Conservation (phyloP, 2,797 vertebrate genomes). For the Helicolenus hilgendorfi region DNA sequence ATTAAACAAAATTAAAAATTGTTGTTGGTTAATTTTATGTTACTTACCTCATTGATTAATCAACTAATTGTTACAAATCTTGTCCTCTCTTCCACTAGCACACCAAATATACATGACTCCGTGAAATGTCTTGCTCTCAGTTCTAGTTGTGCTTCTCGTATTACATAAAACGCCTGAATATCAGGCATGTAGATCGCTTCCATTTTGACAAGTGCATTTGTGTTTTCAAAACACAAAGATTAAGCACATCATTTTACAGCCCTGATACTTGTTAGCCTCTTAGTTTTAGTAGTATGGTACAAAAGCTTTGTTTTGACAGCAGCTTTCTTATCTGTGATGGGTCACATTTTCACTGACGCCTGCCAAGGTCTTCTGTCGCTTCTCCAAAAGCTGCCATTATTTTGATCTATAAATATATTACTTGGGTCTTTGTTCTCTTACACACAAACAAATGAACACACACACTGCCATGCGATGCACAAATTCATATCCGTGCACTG, state of each 20-base stretch:
- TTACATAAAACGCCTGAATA: background rate
- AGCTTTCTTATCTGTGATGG: slow-evolving; percentile 55
- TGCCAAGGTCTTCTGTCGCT: slow-evolving; percentile 68
- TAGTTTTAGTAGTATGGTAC: slow-evolving; percentile 10
- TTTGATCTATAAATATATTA: slow-evolving; percentile 81
- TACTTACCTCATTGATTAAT: background rate
- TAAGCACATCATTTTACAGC: slow-evolving; percentile 18
- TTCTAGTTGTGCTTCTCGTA: background rate
- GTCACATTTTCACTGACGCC: slow-evolving; percentile 62
- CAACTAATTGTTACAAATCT: no score
- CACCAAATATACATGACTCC: background rate
- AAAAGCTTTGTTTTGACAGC: slow-evolving; percentile 48
- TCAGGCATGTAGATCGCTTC: background rate
- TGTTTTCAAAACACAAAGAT: slow-evolving; percentile 33
- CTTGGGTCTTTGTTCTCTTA: slow-evolving; percentile 58
- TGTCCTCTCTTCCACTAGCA: background rate
- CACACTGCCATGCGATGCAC: slow-evolving; percentile 16
- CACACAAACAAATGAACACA: slow-evolving; percentile 36
- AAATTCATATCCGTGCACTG: slow-evolving; percentile 18
- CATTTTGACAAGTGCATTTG: slow-evolving; percentile 2
- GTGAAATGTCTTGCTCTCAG: background rate
- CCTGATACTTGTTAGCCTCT: slow-evolving; percentile 36
- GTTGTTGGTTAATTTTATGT: background rate
- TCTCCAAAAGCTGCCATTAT: slow-evolving; percentile 61
- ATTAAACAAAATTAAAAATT: background rate